phyloP scores from a whole-genome alignment of 2,888 invertebrate genomes.

The Cephus runcator region DNA sequence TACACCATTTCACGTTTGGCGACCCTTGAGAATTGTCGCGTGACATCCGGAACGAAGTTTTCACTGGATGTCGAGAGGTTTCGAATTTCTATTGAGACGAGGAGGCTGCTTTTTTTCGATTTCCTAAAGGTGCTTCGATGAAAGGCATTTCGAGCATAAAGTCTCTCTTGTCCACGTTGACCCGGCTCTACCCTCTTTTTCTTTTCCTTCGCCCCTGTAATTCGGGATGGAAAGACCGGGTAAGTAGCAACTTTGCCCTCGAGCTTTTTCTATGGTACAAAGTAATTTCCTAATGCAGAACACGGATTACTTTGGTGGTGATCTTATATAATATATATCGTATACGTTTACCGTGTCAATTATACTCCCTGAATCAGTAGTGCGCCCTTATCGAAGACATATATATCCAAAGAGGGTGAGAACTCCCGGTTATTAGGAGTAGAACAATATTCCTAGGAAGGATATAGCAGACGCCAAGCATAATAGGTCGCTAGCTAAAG shows the following conservation, averaged over 20 bases:
- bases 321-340: neutral
- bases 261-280: neutral
- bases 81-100: neutral
- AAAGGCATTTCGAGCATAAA: neutral
- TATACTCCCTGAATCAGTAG: too few species aligned
- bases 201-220: neutral
- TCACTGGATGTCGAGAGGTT: neutral
- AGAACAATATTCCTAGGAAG: conserved; percentile 38
- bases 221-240: neutral
- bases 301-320: neutral
- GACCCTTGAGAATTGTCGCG: neutral
- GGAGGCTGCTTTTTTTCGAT: neutral
- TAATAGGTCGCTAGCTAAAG: conserved; percentile 32
- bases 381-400: neutral
- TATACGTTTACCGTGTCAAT: neutral
- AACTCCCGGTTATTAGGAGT: conserved; percentile 47
- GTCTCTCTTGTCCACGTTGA: neutral
- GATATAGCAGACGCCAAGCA: conserved; percentile 26
- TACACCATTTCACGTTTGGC: neutral
- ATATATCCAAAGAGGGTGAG: conserved; percentile 28
- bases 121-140: neutral
- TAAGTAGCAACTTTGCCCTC: neutral
- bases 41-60: neutral
- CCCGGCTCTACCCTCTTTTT: neutral
- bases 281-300: neutral